These are phyloP conservation scores for Myodes glareolus DNA, from an alignment of 2,113 vertebrate species.

Conservation along the genomic window DNA sequence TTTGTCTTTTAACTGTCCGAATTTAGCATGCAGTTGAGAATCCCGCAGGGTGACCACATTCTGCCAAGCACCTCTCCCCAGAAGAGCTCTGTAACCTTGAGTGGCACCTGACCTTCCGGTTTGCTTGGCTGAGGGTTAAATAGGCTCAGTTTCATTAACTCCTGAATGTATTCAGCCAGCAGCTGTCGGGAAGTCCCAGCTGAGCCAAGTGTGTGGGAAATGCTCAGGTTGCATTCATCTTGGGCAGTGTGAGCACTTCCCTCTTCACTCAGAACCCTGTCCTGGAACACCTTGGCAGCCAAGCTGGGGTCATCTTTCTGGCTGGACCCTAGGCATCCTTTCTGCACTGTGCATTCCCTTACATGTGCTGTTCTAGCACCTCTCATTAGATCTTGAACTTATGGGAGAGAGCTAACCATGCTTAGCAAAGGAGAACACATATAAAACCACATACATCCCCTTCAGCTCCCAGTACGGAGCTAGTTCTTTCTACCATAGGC, in stretches of 20 bases:
- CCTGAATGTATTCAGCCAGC: background rate
- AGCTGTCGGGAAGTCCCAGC: slow-evolving; percentile 6
- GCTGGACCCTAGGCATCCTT: background rate
- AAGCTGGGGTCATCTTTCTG: background rate
- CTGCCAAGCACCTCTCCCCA: slow-evolving; percentile 4
- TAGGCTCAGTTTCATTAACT: slow-evolving; percentile 23
- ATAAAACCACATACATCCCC: background rate
- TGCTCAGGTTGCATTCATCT: background rate
- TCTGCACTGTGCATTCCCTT: background rate
- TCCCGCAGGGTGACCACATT: background rate
- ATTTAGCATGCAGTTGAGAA: slow-evolving; percentile 69
- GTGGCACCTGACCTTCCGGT: background rate
- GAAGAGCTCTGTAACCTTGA: slow-evolving; percentile 55
- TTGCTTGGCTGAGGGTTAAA: slow-evolving; percentile 43
- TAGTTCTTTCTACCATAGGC: slow-evolving; percentile 21
- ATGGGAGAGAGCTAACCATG: background rate
- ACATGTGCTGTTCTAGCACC: background rate
- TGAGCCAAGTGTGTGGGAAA: background rate
- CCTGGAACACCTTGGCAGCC: background rate
- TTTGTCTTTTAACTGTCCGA: slow-evolving; percentile 53
- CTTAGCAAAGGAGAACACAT: background rate
- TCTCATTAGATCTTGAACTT: slow-evolving; percentile 45
- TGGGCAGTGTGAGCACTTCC: background rate
- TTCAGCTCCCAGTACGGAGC: background rate
- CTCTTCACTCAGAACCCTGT: background rate